Conservation (phyloP, 2,797 vertebrate genomes). For the Bovichtus diacanthus region DNA sequence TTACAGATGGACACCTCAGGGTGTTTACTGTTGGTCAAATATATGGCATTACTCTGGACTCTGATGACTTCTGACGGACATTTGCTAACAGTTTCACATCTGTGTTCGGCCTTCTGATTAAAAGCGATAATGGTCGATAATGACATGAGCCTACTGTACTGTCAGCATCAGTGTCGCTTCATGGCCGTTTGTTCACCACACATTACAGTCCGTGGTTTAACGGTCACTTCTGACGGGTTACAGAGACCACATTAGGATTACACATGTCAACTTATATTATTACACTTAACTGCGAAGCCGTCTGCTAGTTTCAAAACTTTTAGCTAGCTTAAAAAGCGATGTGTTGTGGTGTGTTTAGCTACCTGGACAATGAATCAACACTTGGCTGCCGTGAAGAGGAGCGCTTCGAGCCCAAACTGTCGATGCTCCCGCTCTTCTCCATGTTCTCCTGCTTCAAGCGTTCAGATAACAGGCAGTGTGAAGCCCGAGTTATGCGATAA, state of each 20-base stretch:
- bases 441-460: constrained; percentile 58
- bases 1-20: neutral
- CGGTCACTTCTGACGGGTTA: neutral
- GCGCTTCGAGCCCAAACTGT: constrained; percentile 84
- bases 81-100: too few species aligned
- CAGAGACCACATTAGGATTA: fast-evolving
- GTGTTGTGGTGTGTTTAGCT: constrained; percentile 34
- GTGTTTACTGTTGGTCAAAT: neutral
- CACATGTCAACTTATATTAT: neutral
- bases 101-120: neutral
- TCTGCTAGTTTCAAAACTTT: constrained; percentile 32
- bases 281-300: neutral
- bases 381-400: constrained; percentile 84
- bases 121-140: too few species aligned
- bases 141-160: neutral
- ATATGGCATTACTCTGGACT: neutral
- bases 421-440: constrained; percentile 84
- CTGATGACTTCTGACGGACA: neutral
- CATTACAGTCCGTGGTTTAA: neutral
- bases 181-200: neutral
- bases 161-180: neutral
- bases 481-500: neutral
- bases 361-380: constrained; percentile 87
- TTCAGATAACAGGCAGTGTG: neutral
- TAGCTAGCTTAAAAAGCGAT: neutral